These are phyloP conservation scores for Siniperca knerii DNA, from an alignment of 2,113 vertebrate species.

Conservation along the genomic window DNA sequence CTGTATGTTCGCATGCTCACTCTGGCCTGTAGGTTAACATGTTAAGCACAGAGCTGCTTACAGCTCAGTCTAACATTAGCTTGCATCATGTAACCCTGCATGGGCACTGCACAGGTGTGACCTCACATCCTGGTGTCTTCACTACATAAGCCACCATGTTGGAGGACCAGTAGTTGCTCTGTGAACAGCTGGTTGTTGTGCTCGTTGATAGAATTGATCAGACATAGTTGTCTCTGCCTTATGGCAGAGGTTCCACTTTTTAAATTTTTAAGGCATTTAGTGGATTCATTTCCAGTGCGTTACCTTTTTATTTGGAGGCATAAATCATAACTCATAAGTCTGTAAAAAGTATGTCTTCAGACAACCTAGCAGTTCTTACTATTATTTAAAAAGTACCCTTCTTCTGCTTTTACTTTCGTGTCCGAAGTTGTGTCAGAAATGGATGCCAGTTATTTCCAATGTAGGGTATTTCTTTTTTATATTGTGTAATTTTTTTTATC, in stretches of 20 bases:
- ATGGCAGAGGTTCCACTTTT: neutral
- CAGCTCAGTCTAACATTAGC: constrained; percentile 35
- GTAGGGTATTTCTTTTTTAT: neutral
- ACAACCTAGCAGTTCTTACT: neutral
- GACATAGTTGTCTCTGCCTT: neutral
- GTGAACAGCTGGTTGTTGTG: neutral
- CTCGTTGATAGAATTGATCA: neutral
- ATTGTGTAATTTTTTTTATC: neutral
- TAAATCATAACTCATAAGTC: neutral
- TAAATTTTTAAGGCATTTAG: neutral
- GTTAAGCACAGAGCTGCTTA: constrained; percentile 6
- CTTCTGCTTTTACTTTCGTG: no score
- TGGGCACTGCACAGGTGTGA: constrained; percentile 29
- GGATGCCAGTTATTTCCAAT: neutral
- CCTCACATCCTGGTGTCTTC: constrained; percentile 4
- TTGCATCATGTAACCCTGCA: neutral
- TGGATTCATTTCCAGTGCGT: neutral
- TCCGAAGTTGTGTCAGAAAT: no score
- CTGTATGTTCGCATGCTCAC: neutral
- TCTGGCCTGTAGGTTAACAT: constrained; percentile 5
- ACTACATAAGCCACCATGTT: neutral
- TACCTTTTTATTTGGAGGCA: neutral
- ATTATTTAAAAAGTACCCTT: no score
- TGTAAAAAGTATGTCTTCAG: neutral
- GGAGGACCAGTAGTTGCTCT: neutral